A percentile compares a stretch with the other conserved stretches of the same genome.
Evolutionary conservation across 2,888 invertebrate species (phyloP).

Genomic region (Coremacera marginata): DNA sequence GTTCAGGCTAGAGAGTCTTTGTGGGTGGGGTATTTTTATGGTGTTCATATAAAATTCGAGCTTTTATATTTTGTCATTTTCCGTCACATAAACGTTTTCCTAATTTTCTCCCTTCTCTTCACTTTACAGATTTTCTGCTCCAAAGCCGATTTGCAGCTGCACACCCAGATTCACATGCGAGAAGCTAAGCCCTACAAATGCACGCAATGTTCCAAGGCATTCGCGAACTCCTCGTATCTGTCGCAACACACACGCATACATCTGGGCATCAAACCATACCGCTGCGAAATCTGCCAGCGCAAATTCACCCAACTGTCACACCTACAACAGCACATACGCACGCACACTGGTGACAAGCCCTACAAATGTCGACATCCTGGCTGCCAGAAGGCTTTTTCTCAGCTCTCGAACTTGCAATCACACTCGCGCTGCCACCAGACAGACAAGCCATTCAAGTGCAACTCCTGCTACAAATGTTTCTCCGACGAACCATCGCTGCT

Average conservation of each 20-base stretch:
- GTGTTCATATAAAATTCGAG: not conserved
- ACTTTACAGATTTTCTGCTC: conserved; percentile 93
- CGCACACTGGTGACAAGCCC: conserved; percentile 99
- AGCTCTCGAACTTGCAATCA: conserved; percentile 98
- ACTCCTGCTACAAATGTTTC: conserved; percentile 99
- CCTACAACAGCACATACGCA: conserved; percentile 99
- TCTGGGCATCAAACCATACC: conserved; percentile 98
- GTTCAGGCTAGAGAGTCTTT: too few species aligned
- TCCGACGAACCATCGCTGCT: conserved; percentile 95
- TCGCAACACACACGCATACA: conserved; percentile 99
- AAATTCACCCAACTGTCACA: conserved; percentile 99
- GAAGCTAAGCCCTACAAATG: conserved; percentile 99
- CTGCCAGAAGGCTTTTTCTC: conserved; percentile 99
- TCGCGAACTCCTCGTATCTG: conserved; percentile 99
- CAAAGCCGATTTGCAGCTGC: conserved; percentile 96
- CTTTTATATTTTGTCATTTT: not conserved
- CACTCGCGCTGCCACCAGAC: conserved; percentile 99
- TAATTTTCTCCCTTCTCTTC: not conserved
- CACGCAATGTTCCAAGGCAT: conserved; percentile 98
- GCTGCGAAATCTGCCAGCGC: conserved; percentile 97
- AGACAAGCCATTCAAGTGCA: conserved; percentile 99
- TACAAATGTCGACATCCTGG: conserved; percentile 98
- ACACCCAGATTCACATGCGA: conserved; percentile 98
- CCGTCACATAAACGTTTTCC: not conserved
- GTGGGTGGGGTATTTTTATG: not conserved